A percentile compares a stretch with the other conserved stretches of the same genome.
Evolutionary conservation across 2,797 vertebrate species (phyloP).

Genomic region (Glossophaga mutica): DNA sequence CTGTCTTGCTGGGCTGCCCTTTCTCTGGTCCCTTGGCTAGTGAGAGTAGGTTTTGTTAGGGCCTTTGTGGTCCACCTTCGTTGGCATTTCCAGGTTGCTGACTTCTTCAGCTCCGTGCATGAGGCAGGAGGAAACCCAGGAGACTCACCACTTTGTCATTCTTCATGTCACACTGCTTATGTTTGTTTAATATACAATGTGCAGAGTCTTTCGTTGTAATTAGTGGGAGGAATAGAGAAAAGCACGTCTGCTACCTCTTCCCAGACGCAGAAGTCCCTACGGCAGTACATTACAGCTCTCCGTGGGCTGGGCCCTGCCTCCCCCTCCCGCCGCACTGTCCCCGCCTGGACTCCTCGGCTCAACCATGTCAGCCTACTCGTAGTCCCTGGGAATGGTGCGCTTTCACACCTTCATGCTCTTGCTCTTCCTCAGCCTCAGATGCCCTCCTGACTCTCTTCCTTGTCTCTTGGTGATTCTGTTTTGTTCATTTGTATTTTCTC

Average conservation of each 20-base stretch:
- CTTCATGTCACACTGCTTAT: not conserved
- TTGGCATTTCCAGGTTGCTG: not conserved
- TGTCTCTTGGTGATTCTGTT: not conserved
- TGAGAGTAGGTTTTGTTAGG: not conserved
- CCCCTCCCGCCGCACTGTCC: not conserved
- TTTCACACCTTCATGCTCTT: not conserved
- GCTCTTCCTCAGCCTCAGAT: not conserved
- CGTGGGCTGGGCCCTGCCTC: not conserved
- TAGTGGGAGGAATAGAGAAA: not conserved
- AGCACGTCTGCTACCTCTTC: not conserved
- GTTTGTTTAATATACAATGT: not conserved
- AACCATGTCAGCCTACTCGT: rapidly evolving
- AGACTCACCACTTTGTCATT: not conserved
- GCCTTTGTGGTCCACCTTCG: not conserved
- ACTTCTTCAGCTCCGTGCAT: not conserved
- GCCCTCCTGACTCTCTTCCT: not conserved
- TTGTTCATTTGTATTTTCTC: not conserved
- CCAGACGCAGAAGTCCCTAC: not conserved
- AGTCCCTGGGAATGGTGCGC: not conserved
- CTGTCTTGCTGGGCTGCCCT: not conserved
- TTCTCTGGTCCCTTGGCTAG: not conserved
- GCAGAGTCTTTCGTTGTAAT: not conserved
- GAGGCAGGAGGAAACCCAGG: not conserved
- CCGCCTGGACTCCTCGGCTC: not conserved
- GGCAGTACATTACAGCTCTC: not conserved